Percentiles rank a stretch among this genome's conserved stretches.
These are phyloP conservation scores for Xenopus petersii DNA, from an alignment of 2,797 vertebrate genomes.

Conservation along the genomic window DNA sequence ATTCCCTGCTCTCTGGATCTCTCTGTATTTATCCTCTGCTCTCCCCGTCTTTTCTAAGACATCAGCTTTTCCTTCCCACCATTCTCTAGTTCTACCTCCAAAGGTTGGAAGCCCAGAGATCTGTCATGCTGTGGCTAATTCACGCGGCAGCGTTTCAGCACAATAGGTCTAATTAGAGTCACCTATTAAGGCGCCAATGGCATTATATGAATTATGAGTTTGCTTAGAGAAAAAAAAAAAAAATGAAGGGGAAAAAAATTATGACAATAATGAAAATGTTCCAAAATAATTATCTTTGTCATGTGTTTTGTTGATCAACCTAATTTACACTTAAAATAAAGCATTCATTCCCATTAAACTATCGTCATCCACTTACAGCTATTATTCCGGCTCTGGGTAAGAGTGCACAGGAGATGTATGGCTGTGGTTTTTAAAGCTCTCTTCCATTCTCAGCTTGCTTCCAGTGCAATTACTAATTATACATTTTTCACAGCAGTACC, in stretches of 20 bases:
- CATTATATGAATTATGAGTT: constrained; percentile 31
- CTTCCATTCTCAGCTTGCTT: neutral
- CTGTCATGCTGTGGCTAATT: constrained; percentile 26
- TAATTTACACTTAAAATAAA: constrained; percentile 10
- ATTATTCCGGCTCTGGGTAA: neutral
- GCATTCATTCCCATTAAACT: neutral
- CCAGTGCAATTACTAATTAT: neutral
- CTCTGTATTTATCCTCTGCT: neutral
- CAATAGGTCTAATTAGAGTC: constrained; percentile 39
- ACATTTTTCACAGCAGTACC: neutral
- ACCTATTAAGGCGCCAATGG: constrained; percentile 17
- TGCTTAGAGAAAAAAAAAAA: constrained; percentile 6
- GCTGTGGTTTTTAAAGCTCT: neutral
- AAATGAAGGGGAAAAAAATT: neutral
- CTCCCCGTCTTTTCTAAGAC: neutral
- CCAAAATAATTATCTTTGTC: constrained; percentile 26
- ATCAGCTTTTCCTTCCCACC: neutral
- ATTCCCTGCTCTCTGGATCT: constrained; percentile 12
- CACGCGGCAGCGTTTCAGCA: constrained; percentile 18
- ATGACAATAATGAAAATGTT: constrained; percentile 27
- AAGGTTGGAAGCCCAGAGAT: constrained; percentile 18
- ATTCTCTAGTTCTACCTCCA: neutral
- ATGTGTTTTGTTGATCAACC: constrained; percentile 14
- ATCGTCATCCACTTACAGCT: neutral
- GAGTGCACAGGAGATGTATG: neutral